Percentiles rank a stretch among this genome's conserved stretches.
phyloP scores from a whole-genome alignment of 2,113 vertebrate species.

The Tauraco erythrolophus region DNA sequence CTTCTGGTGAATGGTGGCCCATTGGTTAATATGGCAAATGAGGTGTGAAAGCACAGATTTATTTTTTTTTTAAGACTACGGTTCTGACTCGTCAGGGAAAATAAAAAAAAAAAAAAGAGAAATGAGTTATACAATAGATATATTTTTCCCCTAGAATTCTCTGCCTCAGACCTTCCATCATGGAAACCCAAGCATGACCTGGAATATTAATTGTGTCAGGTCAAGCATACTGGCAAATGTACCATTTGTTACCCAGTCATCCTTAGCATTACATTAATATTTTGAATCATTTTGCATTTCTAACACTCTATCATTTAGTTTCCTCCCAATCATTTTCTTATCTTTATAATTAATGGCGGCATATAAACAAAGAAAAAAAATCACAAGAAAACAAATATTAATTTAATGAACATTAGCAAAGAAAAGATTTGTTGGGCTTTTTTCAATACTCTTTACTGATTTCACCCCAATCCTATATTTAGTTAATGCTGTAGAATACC shows the following conservation, averaged over 20 bases:
- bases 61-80: constrained; percentile 64
- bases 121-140: constrained; percentile 77
- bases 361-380: constrained; percentile 12
- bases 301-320: constrained; percentile 73
- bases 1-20: constrained; percentile 74
- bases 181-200: constrained; percentile 81
- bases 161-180: constrained; percentile 72
- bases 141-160: constrained; percentile 73
- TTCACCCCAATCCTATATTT: constrained; percentile 12
- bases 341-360: constrained; percentile 45
- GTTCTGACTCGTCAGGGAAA: constrained; percentile 69
- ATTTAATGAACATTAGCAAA: neutral
- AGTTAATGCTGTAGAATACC: neutral
- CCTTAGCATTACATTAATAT: constrained; percentile 85
- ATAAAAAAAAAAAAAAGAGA: neutral
- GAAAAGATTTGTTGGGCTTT: neutral
- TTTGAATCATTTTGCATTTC: constrained; percentile 82
- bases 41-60: constrained; percentile 79
- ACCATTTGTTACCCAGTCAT: constrained; percentile 84
- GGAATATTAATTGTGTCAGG: constrained; percentile 83
- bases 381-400: constrained; percentile 6
- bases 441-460: neutral
- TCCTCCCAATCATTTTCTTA: constrained; percentile 63
- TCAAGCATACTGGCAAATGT: constrained; percentile 80
- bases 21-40: constrained; percentile 80